Percentiles rank a stretch among this genome's conserved stretches.
Conservation (phyloP, 2,888 invertebrate genomes). For the Augiades crinisus region DNA sequence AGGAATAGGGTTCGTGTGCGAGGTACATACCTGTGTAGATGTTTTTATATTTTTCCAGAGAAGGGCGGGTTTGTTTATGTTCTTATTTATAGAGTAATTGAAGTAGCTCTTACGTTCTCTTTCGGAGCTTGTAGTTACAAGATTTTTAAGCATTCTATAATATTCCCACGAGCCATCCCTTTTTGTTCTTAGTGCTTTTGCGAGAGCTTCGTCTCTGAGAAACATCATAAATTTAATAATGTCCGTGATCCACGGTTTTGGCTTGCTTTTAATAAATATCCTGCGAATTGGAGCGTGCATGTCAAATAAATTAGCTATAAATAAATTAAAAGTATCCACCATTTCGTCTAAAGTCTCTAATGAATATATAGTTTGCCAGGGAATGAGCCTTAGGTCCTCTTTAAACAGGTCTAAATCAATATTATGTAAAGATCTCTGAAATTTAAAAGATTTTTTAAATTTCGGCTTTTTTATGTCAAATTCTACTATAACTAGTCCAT, state of each 20-base stretch:
- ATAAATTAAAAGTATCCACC: too few relatives aligned
- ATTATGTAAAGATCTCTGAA: neutral
- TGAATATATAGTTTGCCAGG: neutral
- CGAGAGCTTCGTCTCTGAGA: conserved; percentile 23
- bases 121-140: conserved; percentile 17
- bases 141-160: conserved; percentile 23
- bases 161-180: conserved; percentile 12
- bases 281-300: too few relatives aligned
- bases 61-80: neutral
- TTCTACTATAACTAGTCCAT: too few relatives aligned
- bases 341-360: neutral
- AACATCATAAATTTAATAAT: conserved; percentile 29
- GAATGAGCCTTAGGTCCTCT: neutral
- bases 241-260: conserved; percentile 29
- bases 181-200: conserved; percentile 10
- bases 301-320: too few relatives aligned
- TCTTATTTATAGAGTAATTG: neutral
- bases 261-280: conserved; percentile 4
- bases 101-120: conserved; percentile 23
- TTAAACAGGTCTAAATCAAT: neutral
- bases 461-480: conserved; percentile 17
- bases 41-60: neutral
- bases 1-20: too few relatives aligned
- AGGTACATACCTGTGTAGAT: neutral
- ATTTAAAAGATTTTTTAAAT: neutral